These are phyloP conservation scores for Endotricha flammealis DNA, from an alignment of 2,888 invertebrate species.

Conservation along the genomic window DNA sequence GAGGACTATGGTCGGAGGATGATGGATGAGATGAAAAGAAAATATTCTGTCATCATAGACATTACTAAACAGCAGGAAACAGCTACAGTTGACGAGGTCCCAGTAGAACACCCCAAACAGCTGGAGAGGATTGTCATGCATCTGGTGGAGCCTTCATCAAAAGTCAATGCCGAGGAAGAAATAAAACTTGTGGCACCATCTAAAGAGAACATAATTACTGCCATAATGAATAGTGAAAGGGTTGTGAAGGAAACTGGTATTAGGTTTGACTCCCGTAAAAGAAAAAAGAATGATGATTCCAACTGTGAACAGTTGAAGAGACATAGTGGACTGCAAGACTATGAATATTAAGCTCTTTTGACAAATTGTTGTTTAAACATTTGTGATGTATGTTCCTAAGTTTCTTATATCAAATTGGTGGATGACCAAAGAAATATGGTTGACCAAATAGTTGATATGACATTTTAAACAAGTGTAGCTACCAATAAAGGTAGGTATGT, in stretches of 20 bases:
- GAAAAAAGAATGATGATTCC: slow-evolving; percentile 40
- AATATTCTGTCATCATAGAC: slow-evolving; percentile 84
- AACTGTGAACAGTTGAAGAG: slow-evolving; percentile 52
- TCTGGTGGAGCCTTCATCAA: slow-evolving; percentile 64
- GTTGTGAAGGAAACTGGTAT: slow-evolving; percentile 66
- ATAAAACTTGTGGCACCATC: slow-evolving; percentile 63
- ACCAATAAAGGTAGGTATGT: too few relatives aligned
- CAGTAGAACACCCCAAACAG: slow-evolving; percentile 84
- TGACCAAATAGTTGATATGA: slow-evolving; percentile 12
- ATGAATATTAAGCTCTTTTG: slow-evolving; percentile 25
- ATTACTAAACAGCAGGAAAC: slow-evolving; percentile 59
- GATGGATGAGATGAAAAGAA: slow-evolving; percentile 87
- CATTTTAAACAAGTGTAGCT: too few relatives aligned
- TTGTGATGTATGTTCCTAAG: slow-evolving; percentile 35
- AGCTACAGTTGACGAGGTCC: slow-evolving; percentile 48
- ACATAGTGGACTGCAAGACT: slow-evolving; percentile 39
- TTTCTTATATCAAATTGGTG: slow-evolving; percentile 17
- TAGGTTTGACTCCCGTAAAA: slow-evolving; percentile 60
- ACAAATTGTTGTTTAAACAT: slow-evolving; percentile 25
- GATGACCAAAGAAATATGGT: slow-evolving; percentile 1
- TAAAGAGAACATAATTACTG: slow-evolving; percentile 66
- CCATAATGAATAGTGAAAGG: slow-evolving; percentile 67
- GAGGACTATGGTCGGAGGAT: slow-evolving; percentile 86
- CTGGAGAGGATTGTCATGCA: slow-evolving; percentile 85
- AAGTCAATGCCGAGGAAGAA: slow-evolving; percentile 51